Percentiles rank a stretch among this genome's conserved stretches.
Evolutionary conservation across 2,113 vertebrate species (phyloP).

Genomic region (Nicator chloris): DNA sequence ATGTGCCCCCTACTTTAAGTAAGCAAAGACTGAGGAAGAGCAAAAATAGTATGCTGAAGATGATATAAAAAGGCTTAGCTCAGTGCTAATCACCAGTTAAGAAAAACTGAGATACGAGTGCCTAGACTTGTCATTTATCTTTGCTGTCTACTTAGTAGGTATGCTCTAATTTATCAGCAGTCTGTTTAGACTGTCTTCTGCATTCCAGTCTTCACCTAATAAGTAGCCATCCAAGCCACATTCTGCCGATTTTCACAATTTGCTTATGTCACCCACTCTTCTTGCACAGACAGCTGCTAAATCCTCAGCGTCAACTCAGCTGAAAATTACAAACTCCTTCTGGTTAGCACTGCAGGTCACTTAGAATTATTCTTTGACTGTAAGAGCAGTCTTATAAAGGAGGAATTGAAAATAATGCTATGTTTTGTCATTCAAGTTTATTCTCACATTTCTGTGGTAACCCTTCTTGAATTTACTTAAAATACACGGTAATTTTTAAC

Average conservation of each 20-base stretch:
- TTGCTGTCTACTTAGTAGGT: not conserved
- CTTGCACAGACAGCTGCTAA: conserved; percentile 60
- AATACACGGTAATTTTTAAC: conserved; percentile 59
- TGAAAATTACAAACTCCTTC: conserved; percentile 40
- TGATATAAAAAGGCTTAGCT: not conserved
- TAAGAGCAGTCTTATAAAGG: conserved; percentile 18
- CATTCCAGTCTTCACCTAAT: not conserved
- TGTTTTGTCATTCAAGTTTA: conserved; percentile 57
- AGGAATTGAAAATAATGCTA: conserved; percentile 33
- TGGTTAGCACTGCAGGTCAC: conserved; percentile 44
- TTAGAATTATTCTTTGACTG: conserved; percentile 35
- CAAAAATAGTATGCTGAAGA: not conserved
- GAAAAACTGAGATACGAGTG: not conserved
- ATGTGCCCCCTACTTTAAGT: not conserved
- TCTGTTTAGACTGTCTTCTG: conserved; percentile 32
- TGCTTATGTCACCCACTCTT: conserved; percentile 51
- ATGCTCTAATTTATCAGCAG: not conserved
- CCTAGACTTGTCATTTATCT: not conserved
- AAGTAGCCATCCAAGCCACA: conserved; percentile 41
- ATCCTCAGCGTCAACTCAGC: not conserved
- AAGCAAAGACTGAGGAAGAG: not conserved
- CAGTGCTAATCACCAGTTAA: not conserved
- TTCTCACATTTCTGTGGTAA: conserved; percentile 42
- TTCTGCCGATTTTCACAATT: conserved; percentile 49
- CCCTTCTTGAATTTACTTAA: conserved; percentile 53